Evolutionary conservation across 2,797 vertebrate genomes (phyloP), one percentile per base, ranked within the genome.

Genomic region (Intellagama lesueurii): DNA sequence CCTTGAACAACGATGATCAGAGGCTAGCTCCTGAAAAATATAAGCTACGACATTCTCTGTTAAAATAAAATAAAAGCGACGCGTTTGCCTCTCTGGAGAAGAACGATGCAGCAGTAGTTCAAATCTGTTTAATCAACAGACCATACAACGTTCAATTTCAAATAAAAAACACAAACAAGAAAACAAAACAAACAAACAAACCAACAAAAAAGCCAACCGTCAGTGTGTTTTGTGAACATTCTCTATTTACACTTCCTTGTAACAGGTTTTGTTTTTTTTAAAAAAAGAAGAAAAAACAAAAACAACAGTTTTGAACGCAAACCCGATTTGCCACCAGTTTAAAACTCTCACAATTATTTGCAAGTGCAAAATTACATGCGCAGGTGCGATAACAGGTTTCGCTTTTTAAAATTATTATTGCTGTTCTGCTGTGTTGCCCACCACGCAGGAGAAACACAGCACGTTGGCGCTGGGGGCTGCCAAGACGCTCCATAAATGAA

Each of bases 341-440:
- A 93, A 92, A 96, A 93, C 95, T 95, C 96, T 93, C 96, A 97
- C 95, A 95, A 94, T 95, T 96, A 95, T 87, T 94, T 94, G 94
- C 94, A 96, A 97, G 96, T 97, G 96, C 97, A 97, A 97, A 90
- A 86, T 81, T 86, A 87, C 95, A 95, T 95, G 96, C 94, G 96
- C 93, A 94, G 92, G 94, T 91, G 92, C 96, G 93, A 96, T 94
- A 96, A 77, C 85, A 93, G 93, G 92, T 95, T 96, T 96, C 94
- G 92, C 95, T 92, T 94, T 44, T 85, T 69, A 35, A 56, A 56
- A 11, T 94, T 95, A 93, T 97, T 97, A 97, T 97, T 97, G 97
- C 97, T 97, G 94, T 95, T 95, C 94, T 94, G 96, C 94, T 93
- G 95, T 90, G 80, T 83, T 52, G 84, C 96, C 96, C 93, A 93